Conservation (phyloP, 2,113 vertebrate genomes). For the Trematocara zebra region DNA sequence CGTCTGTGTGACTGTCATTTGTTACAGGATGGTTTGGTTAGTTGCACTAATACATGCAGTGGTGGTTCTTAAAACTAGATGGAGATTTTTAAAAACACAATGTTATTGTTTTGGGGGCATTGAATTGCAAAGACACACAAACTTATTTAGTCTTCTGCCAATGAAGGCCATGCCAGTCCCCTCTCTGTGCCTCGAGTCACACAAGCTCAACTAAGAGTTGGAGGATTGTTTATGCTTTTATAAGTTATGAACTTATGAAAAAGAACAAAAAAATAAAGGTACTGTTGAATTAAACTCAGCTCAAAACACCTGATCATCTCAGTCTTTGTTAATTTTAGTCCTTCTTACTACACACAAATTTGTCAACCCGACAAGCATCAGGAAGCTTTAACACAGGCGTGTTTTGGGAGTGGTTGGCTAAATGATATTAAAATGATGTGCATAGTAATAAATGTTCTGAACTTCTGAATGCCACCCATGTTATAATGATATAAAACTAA, state of each 20-base stretch:
- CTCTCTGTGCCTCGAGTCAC: fast-evolving
- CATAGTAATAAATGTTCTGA: not conserved
- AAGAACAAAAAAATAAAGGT: not conserved
- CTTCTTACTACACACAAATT: not conserved
- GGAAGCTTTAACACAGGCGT: not conserved
- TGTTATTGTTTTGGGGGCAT: not conserved
- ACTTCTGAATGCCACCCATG: not conserved
- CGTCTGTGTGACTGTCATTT: not conserved
- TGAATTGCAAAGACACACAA: not conserved
- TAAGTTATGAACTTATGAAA: not conserved
- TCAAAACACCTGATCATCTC: not conserved
- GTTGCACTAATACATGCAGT: not conserved
- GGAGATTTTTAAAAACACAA: not conserved
- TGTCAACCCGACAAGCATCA: not conserved
- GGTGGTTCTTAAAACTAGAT: not conserved
- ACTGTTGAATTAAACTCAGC: not conserved
- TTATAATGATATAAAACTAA: not conserved
- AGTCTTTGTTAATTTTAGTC: not conserved
- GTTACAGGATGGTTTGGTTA: not conserved
- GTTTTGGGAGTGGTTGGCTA: not conserved
- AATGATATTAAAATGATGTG: not conserved
- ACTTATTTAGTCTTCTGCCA: not conserved
- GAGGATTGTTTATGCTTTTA: not conserved
- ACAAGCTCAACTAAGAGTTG: not conserved
- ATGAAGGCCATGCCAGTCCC: not conserved